Evolutionary conservation across 2,113 vertebrate genomes (phyloP).

Genomic region (Mus pahari): DNA sequence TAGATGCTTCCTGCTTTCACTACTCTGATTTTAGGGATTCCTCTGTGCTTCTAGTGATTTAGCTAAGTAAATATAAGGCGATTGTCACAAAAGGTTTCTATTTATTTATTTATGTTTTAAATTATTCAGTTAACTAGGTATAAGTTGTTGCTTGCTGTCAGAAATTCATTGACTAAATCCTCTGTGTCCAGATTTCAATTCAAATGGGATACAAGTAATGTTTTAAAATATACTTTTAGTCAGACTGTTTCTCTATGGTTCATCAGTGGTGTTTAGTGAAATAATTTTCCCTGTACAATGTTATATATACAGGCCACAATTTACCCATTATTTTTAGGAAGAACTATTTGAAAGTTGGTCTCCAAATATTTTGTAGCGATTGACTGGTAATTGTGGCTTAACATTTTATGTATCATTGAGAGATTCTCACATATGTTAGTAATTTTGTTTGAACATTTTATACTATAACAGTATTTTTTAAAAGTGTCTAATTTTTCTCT

Average conservation of each 20-base stretch:
- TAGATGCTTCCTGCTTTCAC: not conserved
- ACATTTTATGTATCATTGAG: not conserved
- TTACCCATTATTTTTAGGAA: not conserved
- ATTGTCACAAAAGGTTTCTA: not conserved
- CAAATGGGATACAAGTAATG: not conserved
- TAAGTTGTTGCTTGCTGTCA: not conserved
- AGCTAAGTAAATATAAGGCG: not conserved
- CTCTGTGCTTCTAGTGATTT: not conserved
- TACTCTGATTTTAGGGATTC: not conserved
- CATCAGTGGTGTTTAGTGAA: not conserved
- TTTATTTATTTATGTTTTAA: not conserved
- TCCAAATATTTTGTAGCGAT: not conserved
- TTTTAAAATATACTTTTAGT: not conserved
- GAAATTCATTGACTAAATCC: not conserved
- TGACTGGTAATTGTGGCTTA: not conserved
- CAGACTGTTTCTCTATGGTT: not conserved
- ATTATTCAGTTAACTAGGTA: not conserved
- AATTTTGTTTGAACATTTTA: not conserved
- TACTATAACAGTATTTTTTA: too few species aligned
- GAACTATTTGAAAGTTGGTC: not conserved
- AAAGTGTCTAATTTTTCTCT: too few species aligned
- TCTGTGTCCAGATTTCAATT: not conserved
- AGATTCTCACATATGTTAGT: not conserved
- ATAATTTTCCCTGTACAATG: not conserved
- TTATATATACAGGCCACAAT: not conserved